Evolutionary conservation across 53 echinoderm and acorn worm species (phyloP).

Genomic region (Antedon mediterranea): DNA sequence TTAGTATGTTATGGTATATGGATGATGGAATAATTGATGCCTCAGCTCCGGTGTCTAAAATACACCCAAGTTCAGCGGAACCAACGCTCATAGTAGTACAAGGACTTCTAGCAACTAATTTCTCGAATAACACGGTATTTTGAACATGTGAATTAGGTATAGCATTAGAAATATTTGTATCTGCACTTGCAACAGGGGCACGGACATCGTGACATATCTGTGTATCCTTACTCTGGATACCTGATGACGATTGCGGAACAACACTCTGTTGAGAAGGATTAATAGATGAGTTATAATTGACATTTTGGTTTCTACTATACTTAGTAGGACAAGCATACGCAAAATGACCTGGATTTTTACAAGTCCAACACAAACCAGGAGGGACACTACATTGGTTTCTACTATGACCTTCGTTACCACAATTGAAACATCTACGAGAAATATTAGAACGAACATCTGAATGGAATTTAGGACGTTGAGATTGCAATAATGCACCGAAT

Average conservation of each 20-base stretch:
- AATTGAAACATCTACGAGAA: conserved; percentile 10
- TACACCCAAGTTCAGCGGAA: conserved; percentile 8
- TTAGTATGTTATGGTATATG: conserved; percentile 2
- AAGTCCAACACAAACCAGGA: background rate
- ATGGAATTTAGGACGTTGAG: background rate
- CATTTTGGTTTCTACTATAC: background rate
- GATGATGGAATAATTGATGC: conserved; percentile 22
- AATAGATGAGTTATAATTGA: too few species aligned
- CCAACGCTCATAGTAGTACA: conserved; percentile 4
- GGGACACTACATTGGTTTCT: background rate
- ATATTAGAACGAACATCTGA: background rate
- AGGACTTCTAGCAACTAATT: conserved; percentile 12
- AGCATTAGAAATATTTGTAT: too few species aligned
- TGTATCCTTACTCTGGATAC: too few species aligned
- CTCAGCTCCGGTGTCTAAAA: conserved; percentile 25
- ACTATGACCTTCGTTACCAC: conserved; percentile 12
- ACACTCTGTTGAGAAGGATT: too few species aligned
- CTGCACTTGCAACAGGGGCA: too few species aligned
- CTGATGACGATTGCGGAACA: too few species aligned
- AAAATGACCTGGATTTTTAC: background rate
- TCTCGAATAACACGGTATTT: background rate
- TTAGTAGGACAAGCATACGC: background rate
- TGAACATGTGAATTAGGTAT: too few species aligned
- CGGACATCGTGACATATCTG: too few species aligned
- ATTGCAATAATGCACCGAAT: background rate